Evolutionary conservation across 2,888 invertebrate species (phyloP).

Genomic region (Temnothorax rugatulus): DNA sequence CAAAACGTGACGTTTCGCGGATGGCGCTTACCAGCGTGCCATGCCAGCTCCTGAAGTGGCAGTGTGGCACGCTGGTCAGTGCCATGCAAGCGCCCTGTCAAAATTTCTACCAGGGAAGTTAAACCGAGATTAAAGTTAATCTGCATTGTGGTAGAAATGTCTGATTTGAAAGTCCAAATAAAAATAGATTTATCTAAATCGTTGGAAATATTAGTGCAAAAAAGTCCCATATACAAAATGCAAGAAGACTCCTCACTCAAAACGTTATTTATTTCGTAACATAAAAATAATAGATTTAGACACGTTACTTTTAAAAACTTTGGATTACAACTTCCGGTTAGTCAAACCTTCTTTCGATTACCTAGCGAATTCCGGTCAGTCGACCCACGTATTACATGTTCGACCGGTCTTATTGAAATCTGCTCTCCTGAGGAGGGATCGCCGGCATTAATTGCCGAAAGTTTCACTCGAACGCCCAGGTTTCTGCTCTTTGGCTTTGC

Average conservation of each 20-base stretch:
- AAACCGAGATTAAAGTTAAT: too few species aligned
- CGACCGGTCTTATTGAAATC: conserved; percentile 42
- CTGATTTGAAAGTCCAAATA: background rate
- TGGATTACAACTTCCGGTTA: background rate
- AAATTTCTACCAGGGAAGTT: too few species aligned
- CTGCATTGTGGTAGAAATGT: too few species aligned
- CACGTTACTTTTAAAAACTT: background rate
- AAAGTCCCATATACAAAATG: background rate
- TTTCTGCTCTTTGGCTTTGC: conserved; percentile 59
- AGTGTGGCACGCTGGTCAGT: too few species aligned
- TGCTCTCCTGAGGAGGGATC: conserved; percentile 15
- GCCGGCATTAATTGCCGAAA: conserved; percentile 56
- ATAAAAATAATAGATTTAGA: background rate
- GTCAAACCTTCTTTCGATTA: background rate
- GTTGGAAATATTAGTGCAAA: background rate
- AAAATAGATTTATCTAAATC: background rate
- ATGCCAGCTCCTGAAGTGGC: too few species aligned
- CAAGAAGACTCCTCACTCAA: background rate
- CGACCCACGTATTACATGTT: conserved; percentile 7
- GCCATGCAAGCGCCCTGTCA: too few species aligned
- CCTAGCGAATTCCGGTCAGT: background rate
- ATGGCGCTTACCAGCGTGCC: too few species aligned
- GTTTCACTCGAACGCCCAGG: conserved; percentile 48
- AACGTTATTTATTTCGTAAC: background rate
- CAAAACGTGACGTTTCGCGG: too few species aligned